Percentiles rank a stretch among this genome's conserved stretches.
These are phyloP conservation scores for Melanotaenia nigrans DNA, from an alignment of 2,797 vertebrate genomes.

Conservation along the genomic window DNA sequence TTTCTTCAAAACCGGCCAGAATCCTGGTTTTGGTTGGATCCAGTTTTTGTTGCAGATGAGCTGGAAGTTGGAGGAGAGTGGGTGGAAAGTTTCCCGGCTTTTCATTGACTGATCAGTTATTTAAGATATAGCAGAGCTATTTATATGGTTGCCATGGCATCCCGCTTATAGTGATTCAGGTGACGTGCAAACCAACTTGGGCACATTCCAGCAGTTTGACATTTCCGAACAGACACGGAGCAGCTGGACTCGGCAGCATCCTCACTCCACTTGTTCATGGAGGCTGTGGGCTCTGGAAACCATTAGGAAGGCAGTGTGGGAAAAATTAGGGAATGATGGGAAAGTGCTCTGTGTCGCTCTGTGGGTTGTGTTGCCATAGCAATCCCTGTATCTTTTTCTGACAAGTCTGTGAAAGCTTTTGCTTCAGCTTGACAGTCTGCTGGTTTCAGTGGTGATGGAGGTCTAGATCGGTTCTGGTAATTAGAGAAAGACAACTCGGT, in stretches of 20 bases:
- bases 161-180: slow-evolving; percentile 31
- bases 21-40: background rate
- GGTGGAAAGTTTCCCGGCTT: slow-evolving; percentile 46
- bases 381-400: slow-evolving; percentile 52
- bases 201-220: slow-evolving; percentile 35
- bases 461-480: background rate
- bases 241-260: background rate
- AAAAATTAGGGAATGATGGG: slow-evolving; percentile 31
- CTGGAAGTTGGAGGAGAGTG: slow-evolving; percentile 49
- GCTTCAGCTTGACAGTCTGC: background rate
- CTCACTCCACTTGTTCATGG: slow-evolving; percentile 41
- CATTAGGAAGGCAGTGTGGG: slow-evolving; percentile 74
- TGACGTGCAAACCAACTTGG: slow-evolving; percentile 51
- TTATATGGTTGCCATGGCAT: slow-evolving; percentile 72
- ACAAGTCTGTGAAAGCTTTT: slow-evolving; percentile 14
- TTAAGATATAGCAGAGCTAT: slow-evolving; percentile 65
- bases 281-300: slow-evolving; percentile 62
- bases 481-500: too few species aligned
- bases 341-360: background rate
- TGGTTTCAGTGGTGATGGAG: slow-evolving; percentile 3
- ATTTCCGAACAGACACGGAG: slow-evolving; percentile 12
- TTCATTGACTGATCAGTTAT: slow-evolving; percentile 69
- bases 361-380: slow-evolving; percentile 62
- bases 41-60: background rate
- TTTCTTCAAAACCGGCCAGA: too few species aligned